Evolutionary conservation across 2,888 invertebrate genomes (phyloP), one percentile per base, ranked within the genome.

Genomic region (Zygaena filipendulae): DNA sequence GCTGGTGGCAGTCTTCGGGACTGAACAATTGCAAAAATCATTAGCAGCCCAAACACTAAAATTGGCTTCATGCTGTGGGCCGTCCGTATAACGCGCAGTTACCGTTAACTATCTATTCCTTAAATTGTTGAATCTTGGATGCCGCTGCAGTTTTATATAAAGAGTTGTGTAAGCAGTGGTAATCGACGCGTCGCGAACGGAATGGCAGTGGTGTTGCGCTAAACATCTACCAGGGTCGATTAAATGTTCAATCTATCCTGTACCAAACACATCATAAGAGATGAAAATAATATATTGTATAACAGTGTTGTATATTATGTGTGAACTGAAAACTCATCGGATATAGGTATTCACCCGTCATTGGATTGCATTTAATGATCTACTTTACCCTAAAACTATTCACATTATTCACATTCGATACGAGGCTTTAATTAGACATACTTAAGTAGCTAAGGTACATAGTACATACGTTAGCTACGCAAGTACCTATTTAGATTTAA

Each of bases 101-200:
- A 34, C 42, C 45, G 40, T 39, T 39, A 42, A 49, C 55, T 59
- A 48, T 54, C 51, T 56, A 50, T 59, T 59, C 48, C 42, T 53
- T 56, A 61, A 59, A 74, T 71, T 72, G 68, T 51, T 66, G 52
- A 57, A 57, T 58, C 53, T 52, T 49, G 61, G 63, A 64, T 66
- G 57, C 58, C 52, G 63, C 67, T 57, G 62, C 63, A 69, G 69
- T 74, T 79, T 77, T 79, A 79, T 77, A 79, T 74, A 71, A 69
- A 62, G 44, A 54, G 64, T 79, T 77, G 72, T 66, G 79, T 66
- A 75, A 79, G 66, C 53, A 55, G 53, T 57, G 58, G 52, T 59
- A 62, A 67, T 46, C 54, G 59, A 52, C 60, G 62, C 69, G 63
- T 56, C 63, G 64, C 56, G 52, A 47, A 53, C 52, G 16, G 7